Base-by-base conservation (phyloP, 2,113 vertebrate genomes). In the Delphinapterus leucas region DNA sequence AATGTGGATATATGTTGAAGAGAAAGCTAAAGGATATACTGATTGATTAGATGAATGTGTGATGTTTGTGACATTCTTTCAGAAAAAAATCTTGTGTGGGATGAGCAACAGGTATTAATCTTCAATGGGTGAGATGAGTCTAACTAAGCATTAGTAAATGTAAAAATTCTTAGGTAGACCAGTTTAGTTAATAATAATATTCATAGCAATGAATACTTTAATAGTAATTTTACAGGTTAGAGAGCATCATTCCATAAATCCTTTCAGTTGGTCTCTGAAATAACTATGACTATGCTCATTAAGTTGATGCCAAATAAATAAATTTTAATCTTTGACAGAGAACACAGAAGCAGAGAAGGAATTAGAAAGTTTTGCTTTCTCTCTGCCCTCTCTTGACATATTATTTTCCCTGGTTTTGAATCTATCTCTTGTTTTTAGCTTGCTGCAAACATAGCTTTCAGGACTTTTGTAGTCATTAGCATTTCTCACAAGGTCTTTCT, bases 181-280 rank as follows among this genome's bases (percentile, higher is more conserved):
- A 68, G 28, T 31, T 90, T 38, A 81, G 9, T 77, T 88, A 81
- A 81, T 49, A 70, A 38, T 25, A 73, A 93, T 85, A 93, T 41
- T 36, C 11, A 79, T 4, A 73, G 11, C 3, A 84, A 61, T 90
- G n/a, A 83, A 47, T 89, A 55, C 38, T 67, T 88, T 55, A 12
- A 65, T 11, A 44, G 18, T 67, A 28, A 83, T 90, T 94, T 71
- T 87, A 18, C 5, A 65, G 8, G 11, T 47, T 88, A 31, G 36
- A 31, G 33, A 71, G 26, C 1, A 90, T n/a, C 26, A 65, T 65
- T 92, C 53, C 36, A 79, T 53, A 83, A 83, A 41, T 74, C 12
- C 58, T 68, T 92, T 94, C 49, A 76, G 73, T 92, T 92, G 21
- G 25, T 65, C 44, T 44, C 58, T 91, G 65, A 97, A 91, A 91